Evolutionary conservation across 2,113 vertebrate species (phyloP), one percentile per base, ranked within the genome.

Genomic region (Takifugu bimaculatus): DNA sequence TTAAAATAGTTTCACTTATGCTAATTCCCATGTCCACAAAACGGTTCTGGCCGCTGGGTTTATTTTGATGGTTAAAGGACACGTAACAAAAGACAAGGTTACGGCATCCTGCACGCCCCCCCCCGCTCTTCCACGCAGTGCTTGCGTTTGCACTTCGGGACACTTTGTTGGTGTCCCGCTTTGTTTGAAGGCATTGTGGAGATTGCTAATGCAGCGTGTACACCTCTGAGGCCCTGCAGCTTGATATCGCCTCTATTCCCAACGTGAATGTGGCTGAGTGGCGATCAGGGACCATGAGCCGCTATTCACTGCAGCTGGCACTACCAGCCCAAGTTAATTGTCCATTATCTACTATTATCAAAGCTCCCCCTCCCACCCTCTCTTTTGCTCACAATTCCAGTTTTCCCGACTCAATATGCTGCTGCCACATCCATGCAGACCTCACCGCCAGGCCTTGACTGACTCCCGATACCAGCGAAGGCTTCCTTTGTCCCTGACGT

Each of bases 281-380:
- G 83, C 73, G 85, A 83, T 85, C 60, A 57, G 81, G 84, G 83
- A 88, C 77, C 79, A 82, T 81, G 75, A 84, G 84, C 79, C 77
- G 74, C 84, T 83, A 81, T 88, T 86, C 79, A 87, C 60, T 65
- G 72, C 77, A 87, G 72, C 77, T 73, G 52, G 72, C 79, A 79
- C 74, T 67, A 73, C 79, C 80, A 79, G 80, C 80, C 79, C 0
- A 74, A 87, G 85, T 84, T 86, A 89, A 88, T 87, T 89, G 86
- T 88, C 85, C 88, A 89, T 89, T 88, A 88, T 86, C 83, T 81
- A 62, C 86, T 78, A 87, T 88, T 88, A 87, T 87, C 84, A 77
- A 80, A 82, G 79, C 85, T 63, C 69, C 32, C 66, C 68, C 68
- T 68, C 68, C 86, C 76, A 75, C 72, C 70, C 75, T 80, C 71